Evolutionary conservation across 1,140 invertebrate species (phyloP), one percentile per base, ranked within the genome.

Genomic region (Papilio xuthus): DNA sequence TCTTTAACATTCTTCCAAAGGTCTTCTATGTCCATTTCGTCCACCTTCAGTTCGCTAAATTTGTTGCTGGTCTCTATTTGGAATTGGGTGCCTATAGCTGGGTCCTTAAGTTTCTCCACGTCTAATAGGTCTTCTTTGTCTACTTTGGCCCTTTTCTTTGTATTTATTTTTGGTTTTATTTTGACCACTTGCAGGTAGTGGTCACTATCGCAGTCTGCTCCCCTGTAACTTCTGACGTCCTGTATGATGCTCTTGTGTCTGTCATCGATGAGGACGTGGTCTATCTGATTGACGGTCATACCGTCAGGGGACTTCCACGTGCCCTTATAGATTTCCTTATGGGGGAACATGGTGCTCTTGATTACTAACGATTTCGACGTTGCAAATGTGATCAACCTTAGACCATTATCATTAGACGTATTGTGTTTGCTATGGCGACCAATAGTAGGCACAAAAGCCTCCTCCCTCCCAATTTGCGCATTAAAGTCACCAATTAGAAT

Each of bases 271-370:
- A 81, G 53, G 0, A 80, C 78, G 26, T 82, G 83, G 70, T 84
- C 80, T 10, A 82, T 84, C 53, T 84, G 83, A 32, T 81, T 82
- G 4, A 80, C 50, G 10, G 77, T 78, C 0, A 23, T 0, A 18
- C 78, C 79, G 44, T 81, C 78, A 1, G 80, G 83, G 2, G 80
- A 84, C 23, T 75, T 78, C 83, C 81, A 83, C 0, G 81, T 84
- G 6, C 78, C 79, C 60, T 80, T 84, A 56, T 82, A 56, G 2
- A 84, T 84, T 1, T 84, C 41, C 67, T 82, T 82, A 13, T 82
- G 78, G 10, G 80, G 80, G 53, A 67, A 60, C 56, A 60, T 60
- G 20, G 56, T 60, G 10, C 56, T 60, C 13, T 60, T 60, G 12
- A 60, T 60, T 12, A 60, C 56, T 12, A 60, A 12, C 8, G 56